Evolutionary conservation across 2,113 vertebrate genomes (phyloP).

Genomic region (Myocastor coypus): DNA sequence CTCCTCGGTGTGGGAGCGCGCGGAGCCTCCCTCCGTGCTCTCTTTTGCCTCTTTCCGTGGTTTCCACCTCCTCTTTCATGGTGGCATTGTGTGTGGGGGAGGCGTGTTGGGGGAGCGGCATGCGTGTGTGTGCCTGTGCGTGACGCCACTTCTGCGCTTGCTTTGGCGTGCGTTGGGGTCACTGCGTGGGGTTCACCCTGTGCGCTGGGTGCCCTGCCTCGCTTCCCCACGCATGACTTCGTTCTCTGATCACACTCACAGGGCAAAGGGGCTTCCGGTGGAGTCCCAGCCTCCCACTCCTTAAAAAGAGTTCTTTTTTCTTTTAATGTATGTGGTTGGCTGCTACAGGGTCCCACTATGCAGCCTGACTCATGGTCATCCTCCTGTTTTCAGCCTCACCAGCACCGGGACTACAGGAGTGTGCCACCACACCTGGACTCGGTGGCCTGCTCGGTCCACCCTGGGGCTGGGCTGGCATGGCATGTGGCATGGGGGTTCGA

Average conservation of each 20-base stretch:
- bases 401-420: no score
- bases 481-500: no score
- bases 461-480: no score
- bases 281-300: background rate
- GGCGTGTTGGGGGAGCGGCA: background rate
- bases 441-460: no score
- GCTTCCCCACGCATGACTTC: background rate
- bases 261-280: background rate
- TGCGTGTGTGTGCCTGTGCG: accelerated
- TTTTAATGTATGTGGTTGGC: no score
- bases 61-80: background rate
- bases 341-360: no score
- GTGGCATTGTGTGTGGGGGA: background rate
- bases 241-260: background rate
- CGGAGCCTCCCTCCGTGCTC: background rate
- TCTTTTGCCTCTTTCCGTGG: background rate
- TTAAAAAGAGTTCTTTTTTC: background rate
- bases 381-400: no score
- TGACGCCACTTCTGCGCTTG: background rate
- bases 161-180: background rate
- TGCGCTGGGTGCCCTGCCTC: background rate
- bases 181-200: background rate
- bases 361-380: no score
- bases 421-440: no score
- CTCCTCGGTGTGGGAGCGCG: slow-evolving; percentile 3